phyloP scores from a whole-genome alignment of 1,140 invertebrate genomes.

The Nephila pilipes region DNA sequence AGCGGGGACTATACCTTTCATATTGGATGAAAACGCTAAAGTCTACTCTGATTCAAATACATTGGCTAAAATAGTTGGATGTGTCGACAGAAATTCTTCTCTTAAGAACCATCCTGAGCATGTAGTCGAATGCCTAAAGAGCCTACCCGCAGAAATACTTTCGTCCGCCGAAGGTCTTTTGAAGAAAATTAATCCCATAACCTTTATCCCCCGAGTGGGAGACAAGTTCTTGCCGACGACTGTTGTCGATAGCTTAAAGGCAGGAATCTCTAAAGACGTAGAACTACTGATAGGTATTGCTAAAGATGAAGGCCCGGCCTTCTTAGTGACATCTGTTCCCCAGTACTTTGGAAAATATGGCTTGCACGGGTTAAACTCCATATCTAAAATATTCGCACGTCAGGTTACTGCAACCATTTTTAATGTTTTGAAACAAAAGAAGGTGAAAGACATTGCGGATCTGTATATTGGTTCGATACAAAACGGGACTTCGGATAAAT shows the following conservation, averaged over 20 bases:
- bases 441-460: conserved; percentile 48
- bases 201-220: conserved; percentile 44
- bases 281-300: conserved; percentile 48
- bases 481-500: conserved; percentile 21
- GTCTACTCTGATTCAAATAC: background rate
- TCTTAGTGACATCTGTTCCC: background rate
- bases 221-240: conserved; percentile 40
- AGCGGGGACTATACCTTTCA: background rate
- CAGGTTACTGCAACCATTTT: background rate
- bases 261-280: conserved; percentile 1
- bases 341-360: conserved; percentile 52
- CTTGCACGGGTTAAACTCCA: background rate
- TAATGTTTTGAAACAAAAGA: background rate
- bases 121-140: conserved; percentile 42
- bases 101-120: conserved; percentile 9
- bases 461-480: background rate
- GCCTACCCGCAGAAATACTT: background rate
- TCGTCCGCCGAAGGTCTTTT: conserved; percentile 9
- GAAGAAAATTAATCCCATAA: conserved; percentile 17
- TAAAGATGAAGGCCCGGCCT: conserved; percentile 50
- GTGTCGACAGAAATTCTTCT: conserved; percentile 9
- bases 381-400: conserved; percentile 25
- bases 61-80: conserved; percentile 30
- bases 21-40: conserved; percentile 1
- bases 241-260: background rate